These are phyloP conservation scores for Cochlearius cochlearius DNA, from an alignment of 2,113 vertebrate genomes.

Conservation along the genomic window DNA sequence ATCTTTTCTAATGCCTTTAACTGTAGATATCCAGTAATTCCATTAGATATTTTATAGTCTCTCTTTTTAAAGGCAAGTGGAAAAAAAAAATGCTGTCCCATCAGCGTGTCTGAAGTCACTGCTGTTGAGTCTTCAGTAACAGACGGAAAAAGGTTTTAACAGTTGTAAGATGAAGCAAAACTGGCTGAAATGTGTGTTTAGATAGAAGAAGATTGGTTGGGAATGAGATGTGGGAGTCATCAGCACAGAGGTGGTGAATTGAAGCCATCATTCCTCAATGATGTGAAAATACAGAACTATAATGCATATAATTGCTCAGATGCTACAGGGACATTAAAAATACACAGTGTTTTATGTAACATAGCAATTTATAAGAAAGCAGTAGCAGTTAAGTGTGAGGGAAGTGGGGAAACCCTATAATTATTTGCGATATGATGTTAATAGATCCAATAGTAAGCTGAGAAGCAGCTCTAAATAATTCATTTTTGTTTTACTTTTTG, in stretches of 20 bases:
- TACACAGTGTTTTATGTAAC: conserved; percentile 27
- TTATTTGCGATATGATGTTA: conserved; percentile 43
- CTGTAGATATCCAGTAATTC: not conserved
- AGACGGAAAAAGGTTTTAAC: not conserved
- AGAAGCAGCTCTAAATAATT: not conserved
- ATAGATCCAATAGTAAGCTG: conserved; percentile 21
- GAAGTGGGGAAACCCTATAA: conserved; percentile 19
- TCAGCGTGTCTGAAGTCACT: not conserved
- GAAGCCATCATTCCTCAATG: conserved; percentile 37
- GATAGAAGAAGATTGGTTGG: not conserved
- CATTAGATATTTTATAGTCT: not conserved
- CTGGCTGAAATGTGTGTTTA: conserved; percentile 24
- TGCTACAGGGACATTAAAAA: conserved; percentile 42
- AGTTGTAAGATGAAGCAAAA: conserved; percentile 20
- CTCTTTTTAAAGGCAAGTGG: not conserved
- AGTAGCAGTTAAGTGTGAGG: not conserved
- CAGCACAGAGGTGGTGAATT: conserved; percentile 53
- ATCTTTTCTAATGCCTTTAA: not conserved
- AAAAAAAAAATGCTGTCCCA: not conserved
- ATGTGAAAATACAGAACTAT: conserved; percentile 32
- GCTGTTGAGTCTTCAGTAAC: not conserved
- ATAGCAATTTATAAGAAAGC: conserved; percentile 32
- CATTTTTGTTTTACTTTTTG: not conserved
- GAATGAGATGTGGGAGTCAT: conserved; percentile 23
- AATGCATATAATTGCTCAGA: conserved; percentile 28